phyloP scores from a whole-genome alignment of 1,140 invertebrate species.

The Papilio polyxenes region DNA sequence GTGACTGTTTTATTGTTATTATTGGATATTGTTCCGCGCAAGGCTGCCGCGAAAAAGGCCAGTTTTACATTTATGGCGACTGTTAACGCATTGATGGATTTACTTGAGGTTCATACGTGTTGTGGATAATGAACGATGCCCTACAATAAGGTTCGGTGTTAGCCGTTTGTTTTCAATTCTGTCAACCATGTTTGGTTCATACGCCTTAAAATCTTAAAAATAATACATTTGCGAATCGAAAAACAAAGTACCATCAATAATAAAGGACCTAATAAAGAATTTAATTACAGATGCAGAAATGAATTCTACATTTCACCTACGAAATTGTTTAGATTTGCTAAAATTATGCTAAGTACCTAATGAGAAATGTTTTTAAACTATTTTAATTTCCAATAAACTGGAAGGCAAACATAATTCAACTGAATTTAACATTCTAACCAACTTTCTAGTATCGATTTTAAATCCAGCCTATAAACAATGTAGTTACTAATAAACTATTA shows the following conservation, averaged over 20 bases:
- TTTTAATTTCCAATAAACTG: neutral
- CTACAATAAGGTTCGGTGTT: constrained; percentile 42
- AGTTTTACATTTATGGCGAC: constrained; percentile 55
- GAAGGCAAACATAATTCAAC: neutral
- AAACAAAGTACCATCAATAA: neutral
- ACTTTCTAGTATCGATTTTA: neutral
- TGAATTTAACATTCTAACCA: neutral
- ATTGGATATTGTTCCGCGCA: constrained; percentile 73
- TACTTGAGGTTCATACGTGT: constrained; percentile 52
- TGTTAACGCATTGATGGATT: constrained; percentile 52
- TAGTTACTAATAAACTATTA: constrained; percentile 28
- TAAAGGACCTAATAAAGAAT: neutral
- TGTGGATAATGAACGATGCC: constrained; percentile 51
- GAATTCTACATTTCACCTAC: neutral
- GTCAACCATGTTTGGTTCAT: neutral
- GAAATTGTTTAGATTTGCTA: neutral
- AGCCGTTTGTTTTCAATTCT: neutral
- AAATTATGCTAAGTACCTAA: too few relatives aligned
- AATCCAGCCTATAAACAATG: constrained; percentile 10
- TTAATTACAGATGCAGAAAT: too few relatives aligned
- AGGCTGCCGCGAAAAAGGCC: constrained; percentile 64
- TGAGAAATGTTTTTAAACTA: neutral
- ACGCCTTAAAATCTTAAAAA: neutral
- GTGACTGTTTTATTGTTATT: constrained; percentile 73
- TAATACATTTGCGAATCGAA: neutral